Base-by-base conservation (phyloP, 2,113 vertebrate species). In the Orientallactaga bullata region DNA sequence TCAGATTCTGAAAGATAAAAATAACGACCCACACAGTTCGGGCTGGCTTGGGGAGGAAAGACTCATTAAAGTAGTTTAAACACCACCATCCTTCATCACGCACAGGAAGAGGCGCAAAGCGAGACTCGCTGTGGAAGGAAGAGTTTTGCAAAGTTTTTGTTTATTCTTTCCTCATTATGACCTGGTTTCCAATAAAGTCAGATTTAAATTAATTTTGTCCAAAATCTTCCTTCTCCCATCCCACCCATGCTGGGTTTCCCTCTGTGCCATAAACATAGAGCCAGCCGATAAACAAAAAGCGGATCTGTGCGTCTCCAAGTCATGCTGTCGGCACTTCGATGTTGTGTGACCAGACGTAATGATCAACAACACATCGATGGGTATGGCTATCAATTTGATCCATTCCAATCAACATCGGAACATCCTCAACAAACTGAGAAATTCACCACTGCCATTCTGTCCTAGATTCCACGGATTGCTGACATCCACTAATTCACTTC, bases 41-140 rank as follows among this genome's bases (percentile, higher is more conserved):
- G 83, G 28, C 47, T 1, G 9, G 28, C 6, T n/a, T 39, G 76
- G n/a, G 4, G 26, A 82, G 39, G 51, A 65, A 71, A 95, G 18
- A 24, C 7, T 32, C 3, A 28, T 7, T 55, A 13, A 55, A 55
- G 15, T 55, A 55, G 7, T 55, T 55, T 55, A 55, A 55, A 55
- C 55, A 55, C 8, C 4, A 51, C 42, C 7, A 12, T 0, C 66
- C n/a, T 60, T 61, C 9, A 0, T 5, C 0, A 1, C 3, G 15
- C 58, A 30, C 47, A 42, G 20, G 20, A 28, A 63, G n/a, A 23
- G 2, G 8, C 0, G 0, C 35, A 20, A 10, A 15, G 13, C 4
- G 7, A 23, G 61, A 11, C 3, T 2, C 2, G 0, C 32, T 1
- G 3, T 17, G n/a, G 3, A 9, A 12, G 0, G 3, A 7, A 13